Base-by-base conservation (phyloP, 2,113 vertebrate species). In the Leiothrix lutea region DNA sequence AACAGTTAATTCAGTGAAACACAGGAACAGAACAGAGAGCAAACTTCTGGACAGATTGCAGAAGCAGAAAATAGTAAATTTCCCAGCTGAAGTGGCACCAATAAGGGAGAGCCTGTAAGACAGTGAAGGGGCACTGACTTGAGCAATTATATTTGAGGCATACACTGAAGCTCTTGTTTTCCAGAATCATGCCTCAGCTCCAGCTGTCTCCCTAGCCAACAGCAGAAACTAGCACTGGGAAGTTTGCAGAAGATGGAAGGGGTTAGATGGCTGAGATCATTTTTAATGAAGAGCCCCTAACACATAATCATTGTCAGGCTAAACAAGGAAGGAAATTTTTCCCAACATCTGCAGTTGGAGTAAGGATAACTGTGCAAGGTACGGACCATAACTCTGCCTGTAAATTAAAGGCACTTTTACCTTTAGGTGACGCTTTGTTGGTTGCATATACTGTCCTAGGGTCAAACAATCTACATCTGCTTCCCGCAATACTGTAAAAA, bases 391-490 rank as follows among this genome's bases (percentile, higher is more conserved):
- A 69, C 2, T 8, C n/a, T 40, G 64, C 24, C 47, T 48, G 58
- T 15, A 80, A 93, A 53, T 22, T 48, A 51, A 82, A 92, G 47
- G 64, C 7, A 48, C 35, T 8, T 78, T 36, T 98, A 98, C 99
- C 98, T 99, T 99, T 3, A 99, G 98, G 92, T 99, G 98, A 42
- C 99, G 99, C 91, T 99, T 99, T 38, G 99, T 99, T 70, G 99
- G 99, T 84, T 99, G 99, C 99, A 99, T 99, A 89, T 99, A 99
- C 95, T 99, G 99, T 58, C 99, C 99, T 38, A 99, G 94, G 5
- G 99, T 99, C 85, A 99, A 95, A 97, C 99, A 99, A 96, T 99
- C 99, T 57, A 99, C 99, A 16, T 94, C 97, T 15, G 98, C 98
- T 80, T 98, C 98, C 73, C 99, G 98, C 91, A 99, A 95, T 60